Percentiles rank a stretch among this genome's conserved stretches.
Conservation (phyloP, 2,797 vertebrate genomes). For the Siniperca undulata region DNA sequence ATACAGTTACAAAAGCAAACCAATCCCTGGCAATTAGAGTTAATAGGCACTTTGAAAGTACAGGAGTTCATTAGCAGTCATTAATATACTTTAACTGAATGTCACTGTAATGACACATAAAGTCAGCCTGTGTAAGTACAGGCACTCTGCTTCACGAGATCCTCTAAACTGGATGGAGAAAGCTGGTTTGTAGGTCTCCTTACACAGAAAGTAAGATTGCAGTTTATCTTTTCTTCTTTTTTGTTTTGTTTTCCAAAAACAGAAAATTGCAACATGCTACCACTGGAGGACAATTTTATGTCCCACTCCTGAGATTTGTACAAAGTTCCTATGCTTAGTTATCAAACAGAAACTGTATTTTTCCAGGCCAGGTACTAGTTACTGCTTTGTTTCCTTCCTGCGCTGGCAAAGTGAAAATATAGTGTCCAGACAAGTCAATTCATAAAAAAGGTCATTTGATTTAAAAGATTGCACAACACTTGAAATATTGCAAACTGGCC, state of each 20-base stretch:
- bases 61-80: conserved; percentile 11
- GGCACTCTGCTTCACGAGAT: conserved; percentile 4
- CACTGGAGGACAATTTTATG: conserved; percentile 14
- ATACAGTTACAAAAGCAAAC: conserved; percentile 20
- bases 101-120: conserved; percentile 17
- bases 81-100: conserved; percentile 4
- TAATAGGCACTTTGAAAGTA: conserved; percentile 71
- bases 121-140: conserved; percentile 13
- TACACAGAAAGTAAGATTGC: conserved; percentile 20
- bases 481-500: conserved; percentile 37
- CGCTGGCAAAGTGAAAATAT: conserved; percentile 36
- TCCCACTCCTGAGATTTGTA: conserved; percentile 59
- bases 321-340: conserved; percentile 44
- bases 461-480: conserved; percentile 12
- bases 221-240: neutral
- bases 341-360: conserved; percentile 25
- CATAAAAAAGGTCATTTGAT: conserved; percentile 8
- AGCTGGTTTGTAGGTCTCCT: conserved; percentile 30
- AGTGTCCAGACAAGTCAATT: conserved; percentile 13
- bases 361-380: neutral
- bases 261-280: conserved; percentile 27
- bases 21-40: conserved; percentile 35
- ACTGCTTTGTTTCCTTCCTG: conserved; percentile 16
- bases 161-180: conserved; percentile 30
- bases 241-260: conserved; percentile 22